Base-by-base conservation (phyloP, 2,797 vertebrate species). In the Hippopotamyrus pictus region DNA sequence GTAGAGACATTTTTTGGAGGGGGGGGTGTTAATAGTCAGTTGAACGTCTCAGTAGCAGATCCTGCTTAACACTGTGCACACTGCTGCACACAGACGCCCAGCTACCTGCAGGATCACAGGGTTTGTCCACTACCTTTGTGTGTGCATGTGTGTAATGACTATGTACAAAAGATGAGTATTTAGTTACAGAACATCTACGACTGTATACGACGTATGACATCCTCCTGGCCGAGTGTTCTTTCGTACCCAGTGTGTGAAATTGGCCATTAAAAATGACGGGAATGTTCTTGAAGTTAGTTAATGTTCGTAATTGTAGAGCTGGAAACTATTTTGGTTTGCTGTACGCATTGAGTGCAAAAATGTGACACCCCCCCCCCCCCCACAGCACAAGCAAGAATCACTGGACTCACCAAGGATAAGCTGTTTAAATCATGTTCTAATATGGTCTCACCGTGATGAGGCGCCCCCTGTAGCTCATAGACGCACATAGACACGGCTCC, bases 81-180 rank as follows among this genome's bases (percentile, higher is more conserved):
- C 5, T 73, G 69, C 29, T 37, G 69, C 29, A 37, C 69, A 76
- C 0, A 19, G 14, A 76, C 3, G 5, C 69, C 69, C 37, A 41
- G 33, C 12, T 6, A 41, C 33, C 69, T 41, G 69, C 5, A 14
- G 2, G 12, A 17, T 41, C 37, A 76, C 69, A 41, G 14, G 17
- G 33, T 41, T 41, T 41, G 1, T 76, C 33, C 69, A 76, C 69
- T 76, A 37, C 69, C 69, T 41, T 76, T 76, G 69, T 76, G 69
- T 76, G 69, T 76, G 69, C 37, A 41, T 76, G 69, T 76, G 69
- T 76, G 69, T 76, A 76, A 76, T 76, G 69, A 76, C 5, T 76
- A 76, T 76, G 37, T 76, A 41, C 69, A 76, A 19, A 76, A 76
- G 69, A 76, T 76, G 69, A 76, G 69, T 76, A 76, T 76, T 76